phyloP scores from a whole-genome alignment of 2,888 invertebrate species.

The Tenthredo mesomela region DNA sequence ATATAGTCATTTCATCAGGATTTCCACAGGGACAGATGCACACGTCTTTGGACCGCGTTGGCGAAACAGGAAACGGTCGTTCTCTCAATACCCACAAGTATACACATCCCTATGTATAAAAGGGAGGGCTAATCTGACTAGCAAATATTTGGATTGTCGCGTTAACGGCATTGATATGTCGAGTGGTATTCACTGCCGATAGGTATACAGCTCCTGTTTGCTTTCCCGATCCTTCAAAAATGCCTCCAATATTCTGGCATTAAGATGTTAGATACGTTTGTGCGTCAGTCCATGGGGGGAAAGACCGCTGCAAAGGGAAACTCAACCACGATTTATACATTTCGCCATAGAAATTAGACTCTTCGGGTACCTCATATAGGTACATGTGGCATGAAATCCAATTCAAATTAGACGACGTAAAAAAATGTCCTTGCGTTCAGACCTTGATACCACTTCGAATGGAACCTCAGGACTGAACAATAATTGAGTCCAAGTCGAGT shows the following conservation, averaged over 20 bases:
- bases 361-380: too few relatives aligned
- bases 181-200: slow-evolving; percentile 63
- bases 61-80: slow-evolving; percentile 49
- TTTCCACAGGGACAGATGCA: slow-evolving; percentile 12
- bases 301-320: background rate
- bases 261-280: slow-evolving; percentile 71
- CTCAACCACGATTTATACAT: background rate
- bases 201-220: slow-evolving; percentile 57
- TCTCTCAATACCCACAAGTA: background rate
- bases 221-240: slow-evolving; percentile 58
- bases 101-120: slow-evolving; percentile 12
- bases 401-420: background rate
- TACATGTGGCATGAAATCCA: too few relatives aligned
- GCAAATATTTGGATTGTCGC: slow-evolving; percentile 78
- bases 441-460: background rate
- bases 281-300: slow-evolving; percentile 43
- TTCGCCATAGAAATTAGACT: background rate
- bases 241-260: slow-evolving; percentile 65
- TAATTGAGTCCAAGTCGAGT: slow-evolving; percentile 29
- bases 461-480: background rate
- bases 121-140: slow-evolving; percentile 72
- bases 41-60: slow-evolving; percentile 7
- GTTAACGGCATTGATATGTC: slow-evolving; percentile 74
- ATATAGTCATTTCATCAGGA: background rate
- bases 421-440: background rate